Evolutionary conservation across 2,888 invertebrate species (phyloP), one percentile per base, ranked within the genome.

Genomic region (Megamerina dolium): DNA sequence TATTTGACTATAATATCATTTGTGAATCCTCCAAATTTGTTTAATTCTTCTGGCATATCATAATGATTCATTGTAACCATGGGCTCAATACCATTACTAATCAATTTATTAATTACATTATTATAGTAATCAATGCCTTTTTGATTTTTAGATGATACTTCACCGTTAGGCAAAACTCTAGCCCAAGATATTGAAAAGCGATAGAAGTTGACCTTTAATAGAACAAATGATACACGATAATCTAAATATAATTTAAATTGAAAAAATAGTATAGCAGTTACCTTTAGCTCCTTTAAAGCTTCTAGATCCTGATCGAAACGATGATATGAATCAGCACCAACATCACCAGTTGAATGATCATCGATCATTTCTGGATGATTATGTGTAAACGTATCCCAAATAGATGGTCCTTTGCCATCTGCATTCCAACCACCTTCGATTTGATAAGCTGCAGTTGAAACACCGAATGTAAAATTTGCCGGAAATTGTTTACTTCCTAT

Each of bases 81-180:
- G 0, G 85, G 84, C 37, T 70, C 63, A 43, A 86, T 82, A 32
- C 75, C 76, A 51, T 77, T 77, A 26, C 72, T 74, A 1, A 80
- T 48, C 49, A 85, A 73, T 58, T 77, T 78, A 55, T 82, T 64
- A 41, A 85, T 80, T 5, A 83, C 66, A 48, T 75, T 72, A 50
- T 80, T 79, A 64, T 85, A 86, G 61, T 83, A 83, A 20, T 73
- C 63, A 12, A 81, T 67, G 3, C 82, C 85, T 2, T 71, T 72
- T 52, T 74, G 58, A 57, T 81, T 85, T 10, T 80, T 64, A n/a
- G 69, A 63, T 37, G 76, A 72, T 1, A 72, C 49, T 36, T 73
- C 74, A 30, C 79, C 79, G 18, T 73, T 75, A 0, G 83, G 80
- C 37, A 83, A 59, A 17, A 85, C 70, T 19, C 84, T 70, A 0